Evolutionary conservation across 2,888 invertebrate species (phyloP).

Genomic region (Cheilosia soror): DNA sequence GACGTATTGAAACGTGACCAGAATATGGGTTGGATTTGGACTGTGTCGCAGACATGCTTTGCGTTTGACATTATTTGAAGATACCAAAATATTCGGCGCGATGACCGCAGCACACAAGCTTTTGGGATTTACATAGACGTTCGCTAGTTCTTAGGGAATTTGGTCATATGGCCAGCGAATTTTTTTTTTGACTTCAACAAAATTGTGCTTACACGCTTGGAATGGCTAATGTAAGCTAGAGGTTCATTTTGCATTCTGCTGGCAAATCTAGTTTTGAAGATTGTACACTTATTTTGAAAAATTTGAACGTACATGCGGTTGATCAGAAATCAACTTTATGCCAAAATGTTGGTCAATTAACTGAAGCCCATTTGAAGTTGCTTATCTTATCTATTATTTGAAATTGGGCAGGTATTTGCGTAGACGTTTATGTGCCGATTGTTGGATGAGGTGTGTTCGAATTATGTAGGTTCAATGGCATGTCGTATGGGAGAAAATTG

Average conservation of each 20-base stretch:
- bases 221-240: conserved; percentile 19
- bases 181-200: conserved; percentile 22
- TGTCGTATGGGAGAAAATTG: neutral
- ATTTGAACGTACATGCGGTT: neutral
- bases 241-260: conserved; percentile 27
- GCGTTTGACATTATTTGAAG: conserved; percentile 53
- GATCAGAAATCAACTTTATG: conserved; percentile 25
- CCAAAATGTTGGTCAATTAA: conserved; percentile 27
- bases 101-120: conserved; percentile 47
- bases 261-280: conserved; percentile 21
- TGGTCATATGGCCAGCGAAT: conserved; percentile 10
- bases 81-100: conserved; percentile 38
- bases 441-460: neutral
- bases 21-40: conserved; percentile 26
- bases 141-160: conserved; percentile 21
- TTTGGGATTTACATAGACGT: conserved; percentile 28
- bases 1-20: conserved; percentile 65
- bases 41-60: conserved; percentile 9
- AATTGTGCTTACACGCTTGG: conserved; percentile 29
- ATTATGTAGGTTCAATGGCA: neutral
- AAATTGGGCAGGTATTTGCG: neutral
- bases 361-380: neutral
- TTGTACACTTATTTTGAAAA: conserved; percentile 1
- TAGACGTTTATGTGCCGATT: neutral
- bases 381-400: neutral